phyloP scores from a whole-genome alignment of 2,113 vertebrate species.

The Calyptommatus sinebrachiatus region DNA sequence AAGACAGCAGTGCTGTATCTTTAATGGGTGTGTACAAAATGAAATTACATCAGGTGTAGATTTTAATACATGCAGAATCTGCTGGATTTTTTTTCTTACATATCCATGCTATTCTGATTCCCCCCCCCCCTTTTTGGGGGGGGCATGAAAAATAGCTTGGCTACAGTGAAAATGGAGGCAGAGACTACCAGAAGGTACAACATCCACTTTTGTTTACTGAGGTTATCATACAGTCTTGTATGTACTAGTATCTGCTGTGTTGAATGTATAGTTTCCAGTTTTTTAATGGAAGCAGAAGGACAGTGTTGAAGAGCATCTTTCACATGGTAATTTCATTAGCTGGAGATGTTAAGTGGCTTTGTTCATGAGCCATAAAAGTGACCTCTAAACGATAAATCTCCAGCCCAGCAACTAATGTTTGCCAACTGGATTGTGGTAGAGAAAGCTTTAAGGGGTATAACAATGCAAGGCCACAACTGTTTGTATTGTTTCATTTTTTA shows the following conservation, averaged over 20 bases:
- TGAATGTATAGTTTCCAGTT: conserved; percentile 1
- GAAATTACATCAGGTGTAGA: no score
- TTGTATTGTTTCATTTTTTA: conserved; percentile 16
- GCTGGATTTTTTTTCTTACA: not conserved
- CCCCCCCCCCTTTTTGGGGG: no score
- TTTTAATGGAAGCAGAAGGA: conserved; percentile 9
- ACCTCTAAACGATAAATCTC: not conserved
- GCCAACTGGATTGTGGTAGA: conserved; percentile 7
- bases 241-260: not conserved
- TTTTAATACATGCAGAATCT: no score
- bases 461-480: conserved; percentile 19
- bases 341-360: conserved; percentile 15
- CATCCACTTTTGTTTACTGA: not conserved
- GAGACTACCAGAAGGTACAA: not conserved
- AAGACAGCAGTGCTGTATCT: no score
- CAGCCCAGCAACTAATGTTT: not conserved
- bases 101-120: no score
- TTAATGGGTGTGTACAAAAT: no score
- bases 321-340: not conserved
- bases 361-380: conserved; percentile 3
- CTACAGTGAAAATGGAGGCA: not conserved
- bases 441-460: conserved; percentile 19
- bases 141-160: not conserved
- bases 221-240: no score
- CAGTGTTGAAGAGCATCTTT: not conserved